Conservation (phyloP, 2,888 invertebrate genomes). For the Notocelia uddmanniana region DNA sequence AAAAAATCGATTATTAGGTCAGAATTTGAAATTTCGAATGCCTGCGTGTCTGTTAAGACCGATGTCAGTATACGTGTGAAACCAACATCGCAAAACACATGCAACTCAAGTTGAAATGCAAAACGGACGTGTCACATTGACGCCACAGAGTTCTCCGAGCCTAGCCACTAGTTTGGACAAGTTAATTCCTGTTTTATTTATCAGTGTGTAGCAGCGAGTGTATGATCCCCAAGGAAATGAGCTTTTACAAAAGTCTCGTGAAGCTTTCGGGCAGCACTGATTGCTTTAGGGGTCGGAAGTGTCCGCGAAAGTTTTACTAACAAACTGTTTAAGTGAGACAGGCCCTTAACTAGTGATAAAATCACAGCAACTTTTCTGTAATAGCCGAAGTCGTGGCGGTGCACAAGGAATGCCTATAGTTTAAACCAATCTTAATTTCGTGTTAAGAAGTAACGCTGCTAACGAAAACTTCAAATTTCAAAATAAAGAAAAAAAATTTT, state of each 20-base stretch:
- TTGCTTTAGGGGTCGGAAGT: slow-evolving; percentile 53
- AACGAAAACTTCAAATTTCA: no score
- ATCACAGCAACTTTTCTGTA: not conserved
- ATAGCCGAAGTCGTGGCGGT: not conserved
- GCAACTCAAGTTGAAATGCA: not conserved
- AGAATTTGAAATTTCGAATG: no score
- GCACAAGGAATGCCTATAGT: no score
- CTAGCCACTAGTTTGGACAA: slow-evolving; percentile 19
- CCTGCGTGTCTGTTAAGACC: no score
- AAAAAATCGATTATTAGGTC: no score
- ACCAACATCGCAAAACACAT: not conserved
- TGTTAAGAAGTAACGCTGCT: no score
- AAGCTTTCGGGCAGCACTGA: slow-evolving; percentile 55
- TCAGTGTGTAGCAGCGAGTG: slow-evolving; percentile 40
- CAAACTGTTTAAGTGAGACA: slow-evolving; percentile 37
- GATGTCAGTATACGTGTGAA: no score
- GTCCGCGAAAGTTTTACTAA: slow-evolving; percentile 38
- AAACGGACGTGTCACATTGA: not conserved
- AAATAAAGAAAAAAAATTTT: no score
- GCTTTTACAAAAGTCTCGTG: slow-evolving; percentile 49
- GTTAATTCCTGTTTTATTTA: slow-evolving; percentile 41
- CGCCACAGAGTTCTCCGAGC: not conserved
- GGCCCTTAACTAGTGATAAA: not conserved
- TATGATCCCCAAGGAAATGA: slow-evolving; percentile 47
- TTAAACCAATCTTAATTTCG: no score